Evolutionary conservation across 1,140 invertebrate genomes (phyloP).

Genomic region (Tenebrio molitor): DNA sequence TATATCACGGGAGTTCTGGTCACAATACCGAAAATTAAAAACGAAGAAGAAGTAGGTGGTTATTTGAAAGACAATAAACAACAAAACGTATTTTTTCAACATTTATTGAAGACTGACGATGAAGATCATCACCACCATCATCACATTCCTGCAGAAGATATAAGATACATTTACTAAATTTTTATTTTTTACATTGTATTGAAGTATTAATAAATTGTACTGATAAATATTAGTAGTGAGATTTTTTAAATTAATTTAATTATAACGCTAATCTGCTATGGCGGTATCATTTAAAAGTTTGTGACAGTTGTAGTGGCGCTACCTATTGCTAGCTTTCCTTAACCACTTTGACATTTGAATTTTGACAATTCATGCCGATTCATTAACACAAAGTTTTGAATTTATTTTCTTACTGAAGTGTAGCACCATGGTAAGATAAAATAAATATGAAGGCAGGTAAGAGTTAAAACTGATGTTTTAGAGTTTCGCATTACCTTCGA

Average conservation of each 20-base stretch:
- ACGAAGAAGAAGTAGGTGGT: neutral
- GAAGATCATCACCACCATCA: conserved; percentile 13
- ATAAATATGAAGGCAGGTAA: conserved; percentile 19
- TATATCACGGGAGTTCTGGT: conserved; percentile 34
- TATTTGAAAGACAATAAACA: conserved; percentile 12
- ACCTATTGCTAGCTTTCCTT: neutral
- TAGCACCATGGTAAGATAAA: conserved; percentile 48
- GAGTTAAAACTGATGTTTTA: conserved; percentile 51
- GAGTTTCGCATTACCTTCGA: conserved; percentile 65
- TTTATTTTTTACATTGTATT: no score
- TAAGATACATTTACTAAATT: no score
- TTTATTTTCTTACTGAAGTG: conserved; percentile 14
- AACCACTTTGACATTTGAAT: no score
- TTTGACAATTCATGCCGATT: conserved; percentile 42
- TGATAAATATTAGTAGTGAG: no score
- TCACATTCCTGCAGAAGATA: neutral
- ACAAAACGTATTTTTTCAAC: conserved; percentile 28
- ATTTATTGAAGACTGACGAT: conserved; percentile 6
- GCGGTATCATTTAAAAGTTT: no score
- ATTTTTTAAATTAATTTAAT: no score
- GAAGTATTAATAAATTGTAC: no score
- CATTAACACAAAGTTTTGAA: conserved; percentile 36
- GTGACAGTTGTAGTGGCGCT: no score
- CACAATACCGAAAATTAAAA: conserved; percentile 33
- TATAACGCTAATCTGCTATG: no score